Conservation (phyloP, 1,140 invertebrate genomes). For the Macrobrachium rosenbergii region DNA sequence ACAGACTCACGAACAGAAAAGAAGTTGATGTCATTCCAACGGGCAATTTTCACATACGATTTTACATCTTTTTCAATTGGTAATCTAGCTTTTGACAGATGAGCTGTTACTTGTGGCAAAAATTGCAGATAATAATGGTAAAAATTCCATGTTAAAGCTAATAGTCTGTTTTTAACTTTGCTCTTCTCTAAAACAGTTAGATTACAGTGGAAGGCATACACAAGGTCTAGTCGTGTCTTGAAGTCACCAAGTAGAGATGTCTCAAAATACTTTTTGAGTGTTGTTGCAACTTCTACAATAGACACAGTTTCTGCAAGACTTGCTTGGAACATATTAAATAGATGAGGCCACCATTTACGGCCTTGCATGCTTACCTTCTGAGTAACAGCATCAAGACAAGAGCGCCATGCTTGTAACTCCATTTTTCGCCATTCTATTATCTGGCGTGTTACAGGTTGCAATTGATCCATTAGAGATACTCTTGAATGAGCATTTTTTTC, state of each 20-base stretch:
- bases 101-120: conserved; percentile 74
- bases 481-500: conserved; percentile 71
- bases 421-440: conserved; percentile 93
- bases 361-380: conserved; percentile 68
- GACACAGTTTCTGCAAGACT: conserved; percentile 71
- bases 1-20: conserved; percentile 92
- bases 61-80: conserved; percentile 93
- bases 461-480: conserved; percentile 83
- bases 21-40: conserved; percentile 96
- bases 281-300: conserved; percentile 67
- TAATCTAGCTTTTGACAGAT: conserved; percentile 77
- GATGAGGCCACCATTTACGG: conserved; percentile 61
- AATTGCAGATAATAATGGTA: conserved; percentile 90
- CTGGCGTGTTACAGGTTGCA: conserved; percentile 81
- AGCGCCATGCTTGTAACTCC: conserved; percentile 89
- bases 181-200: conserved; percentile 73
- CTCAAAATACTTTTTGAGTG: conserved; percentile 87
- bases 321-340: conserved; percentile 57
- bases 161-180: conserved; percentile 72
- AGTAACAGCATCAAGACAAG: conserved; percentile 77
- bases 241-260: conserved; percentile 88
- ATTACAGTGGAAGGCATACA: conserved; percentile 85
- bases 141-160: conserved; percentile 86
- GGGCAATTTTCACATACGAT: conserved; percentile 95
- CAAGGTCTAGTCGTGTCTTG: conserved; percentile 81